phyloP scores from a whole-genome alignment of 2,888 invertebrate species.

The Cataglyphis cursor region DNA sequence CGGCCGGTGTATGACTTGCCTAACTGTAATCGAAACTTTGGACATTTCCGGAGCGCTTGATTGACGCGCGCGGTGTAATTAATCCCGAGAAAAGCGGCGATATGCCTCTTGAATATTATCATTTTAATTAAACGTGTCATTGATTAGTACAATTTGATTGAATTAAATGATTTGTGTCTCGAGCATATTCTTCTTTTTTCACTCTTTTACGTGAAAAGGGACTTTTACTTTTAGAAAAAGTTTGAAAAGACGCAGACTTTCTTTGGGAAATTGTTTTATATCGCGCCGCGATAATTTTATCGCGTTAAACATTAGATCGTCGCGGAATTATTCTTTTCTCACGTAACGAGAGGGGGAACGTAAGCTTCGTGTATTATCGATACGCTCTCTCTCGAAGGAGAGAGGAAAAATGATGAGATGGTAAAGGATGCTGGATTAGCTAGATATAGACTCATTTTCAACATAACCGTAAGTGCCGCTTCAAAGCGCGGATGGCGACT shows the following conservation, averaged over 20 bases:
- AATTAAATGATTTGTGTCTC: not conserved
- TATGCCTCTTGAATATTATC: not conserved
- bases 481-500: constrained; percentile 57
- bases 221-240: not conserved
- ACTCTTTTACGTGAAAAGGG: not conserved
- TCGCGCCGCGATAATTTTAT: constrained; percentile 23
- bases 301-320: not conserved
- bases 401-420: constrained; percentile 24
- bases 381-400: constrained; percentile 8
- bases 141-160: constrained; percentile 22
- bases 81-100: constrained; percentile 15
- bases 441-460: constrained; percentile 56
- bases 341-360: constrained; percentile 6
- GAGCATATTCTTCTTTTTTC: not conserved
- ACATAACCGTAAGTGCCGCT: constrained; percentile 69
- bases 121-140: not conserved
- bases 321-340: constrained; percentile 7
- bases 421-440: constrained; percentile 7
- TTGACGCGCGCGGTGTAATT: constrained; percentile 45
- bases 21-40: constrained; percentile 57
- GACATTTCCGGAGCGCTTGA: constrained; percentile 37
- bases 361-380: constrained; percentile 41
- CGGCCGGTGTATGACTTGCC: constrained; percentile 69
- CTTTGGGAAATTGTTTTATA: not conserved
- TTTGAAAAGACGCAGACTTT: not conserved